Percentiles rank a stretch among this genome's conserved stretches.
Conservation (phyloP, 64 coral and sea anemone genomes). For the Porites australiensis region DNA sequence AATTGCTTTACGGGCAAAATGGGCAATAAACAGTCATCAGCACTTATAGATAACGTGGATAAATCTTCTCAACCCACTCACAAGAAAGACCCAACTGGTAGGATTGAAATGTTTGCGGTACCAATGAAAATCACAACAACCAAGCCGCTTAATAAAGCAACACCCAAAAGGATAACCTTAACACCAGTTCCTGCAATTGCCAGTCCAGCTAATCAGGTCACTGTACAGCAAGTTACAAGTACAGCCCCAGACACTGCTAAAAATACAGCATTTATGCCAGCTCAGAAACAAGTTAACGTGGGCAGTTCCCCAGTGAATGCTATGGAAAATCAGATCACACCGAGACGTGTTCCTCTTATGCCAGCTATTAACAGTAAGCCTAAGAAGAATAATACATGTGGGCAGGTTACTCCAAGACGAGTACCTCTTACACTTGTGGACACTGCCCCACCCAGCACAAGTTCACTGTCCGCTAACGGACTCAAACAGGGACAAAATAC, state of each 20-base stretch:
- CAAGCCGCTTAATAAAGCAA: slow-evolving; percentile 22
- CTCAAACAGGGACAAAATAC: background rate
- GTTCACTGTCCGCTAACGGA: background rate
- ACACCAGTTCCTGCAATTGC: background rate
- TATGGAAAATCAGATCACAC: slow-evolving; percentile 13
- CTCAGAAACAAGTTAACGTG: background rate
- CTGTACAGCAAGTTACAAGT: background rate
- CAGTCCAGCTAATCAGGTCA: background rate
- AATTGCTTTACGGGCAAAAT: slow-evolving; percentile 40
- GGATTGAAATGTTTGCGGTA: slow-evolving; percentile 54
- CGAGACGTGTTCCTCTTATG: background rate
- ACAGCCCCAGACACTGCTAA: background rate
- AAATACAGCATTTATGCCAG: background rate
- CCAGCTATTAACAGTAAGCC: background rate
- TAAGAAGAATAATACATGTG: too few species aligned
- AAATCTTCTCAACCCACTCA: background rate
- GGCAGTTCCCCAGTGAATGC: background rate
- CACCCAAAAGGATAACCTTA: slow-evolving; percentile 32
- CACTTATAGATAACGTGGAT: slow-evolving; percentile 3
- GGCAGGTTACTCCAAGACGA: slow-evolving; percentile 49
- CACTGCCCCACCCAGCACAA: background rate
- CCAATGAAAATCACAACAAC: slow-evolving; percentile 63
- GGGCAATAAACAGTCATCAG: background rate
- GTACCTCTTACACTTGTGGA: slow-evolving; percentile 13
- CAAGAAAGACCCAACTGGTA: slow-evolving; percentile 46